phyloP scores from a whole-genome alignment of 2,888 invertebrate genomes.

The Zygaena filipendulae region DNA sequence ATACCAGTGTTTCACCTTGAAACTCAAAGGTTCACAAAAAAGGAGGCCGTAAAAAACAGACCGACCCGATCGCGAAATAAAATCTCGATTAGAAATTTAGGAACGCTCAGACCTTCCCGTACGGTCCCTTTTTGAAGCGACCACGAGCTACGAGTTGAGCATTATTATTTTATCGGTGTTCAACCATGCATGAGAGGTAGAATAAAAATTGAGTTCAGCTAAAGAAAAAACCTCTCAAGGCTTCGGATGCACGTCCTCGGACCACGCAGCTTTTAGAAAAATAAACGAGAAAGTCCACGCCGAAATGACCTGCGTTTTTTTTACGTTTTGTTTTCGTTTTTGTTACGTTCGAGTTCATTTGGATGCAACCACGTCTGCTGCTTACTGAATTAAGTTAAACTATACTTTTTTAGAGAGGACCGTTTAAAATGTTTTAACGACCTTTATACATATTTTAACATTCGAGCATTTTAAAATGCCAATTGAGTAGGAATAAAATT shows the following conservation, averaged over 20 bases:
- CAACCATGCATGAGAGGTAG: slow-evolving; percentile 48
- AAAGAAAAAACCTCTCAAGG: slow-evolving; percentile 46
- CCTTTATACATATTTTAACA: too few species aligned
- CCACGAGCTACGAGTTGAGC: slow-evolving; percentile 33
- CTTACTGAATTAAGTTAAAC: slow-evolving; percentile 66
- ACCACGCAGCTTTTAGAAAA: slow-evolving; percentile 49
- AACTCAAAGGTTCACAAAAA: slow-evolving; percentile 46
- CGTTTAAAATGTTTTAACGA: too few species aligned
- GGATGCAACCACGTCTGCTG: slow-evolving; percentile 63
- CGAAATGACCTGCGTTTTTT: slow-evolving; percentile 68
- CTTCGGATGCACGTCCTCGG: slow-evolving; percentile 64
- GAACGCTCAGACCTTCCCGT: slow-evolving; percentile 42
- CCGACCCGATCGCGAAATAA: slow-evolving; percentile 44
- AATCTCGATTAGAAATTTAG: slow-evolving; percentile 58
- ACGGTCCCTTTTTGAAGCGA: slow-evolving; percentile 44
- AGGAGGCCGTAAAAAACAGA: slow-evolving; percentile 40
- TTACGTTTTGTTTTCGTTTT: slow-evolving; percentile 65
- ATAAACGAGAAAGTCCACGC: slow-evolving; percentile 59
- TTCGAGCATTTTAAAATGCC: too few species aligned
- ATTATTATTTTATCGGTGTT: slow-evolving; percentile 63
- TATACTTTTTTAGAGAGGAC: slow-evolving; percentile 53
- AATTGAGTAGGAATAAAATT: too few species aligned
- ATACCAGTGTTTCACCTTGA: slow-evolving; percentile 42
- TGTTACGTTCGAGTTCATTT: slow-evolving; percentile 67
- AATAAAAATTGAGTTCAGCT: slow-evolving; percentile 42